Conservation (phyloP, 2,113 vertebrate species). For the Rhea americana region DNA sequence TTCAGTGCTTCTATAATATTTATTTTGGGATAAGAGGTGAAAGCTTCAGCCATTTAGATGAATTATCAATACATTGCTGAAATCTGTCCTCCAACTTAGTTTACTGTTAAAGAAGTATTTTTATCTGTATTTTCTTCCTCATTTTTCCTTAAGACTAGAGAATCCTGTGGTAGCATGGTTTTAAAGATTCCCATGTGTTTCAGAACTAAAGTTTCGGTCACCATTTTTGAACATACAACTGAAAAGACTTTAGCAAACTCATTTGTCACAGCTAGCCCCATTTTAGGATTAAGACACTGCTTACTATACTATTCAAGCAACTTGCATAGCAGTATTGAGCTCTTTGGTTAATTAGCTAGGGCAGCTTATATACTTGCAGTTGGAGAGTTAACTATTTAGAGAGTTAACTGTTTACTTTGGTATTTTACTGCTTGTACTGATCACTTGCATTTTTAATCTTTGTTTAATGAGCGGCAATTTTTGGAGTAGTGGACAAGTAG, state of each 20-base stretch:
- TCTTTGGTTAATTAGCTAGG: neutral
- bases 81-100: neutral
- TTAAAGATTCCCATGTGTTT: neutral
- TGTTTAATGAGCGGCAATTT: neutral
- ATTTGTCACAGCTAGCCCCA: neutral
- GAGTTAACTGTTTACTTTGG: neutral
- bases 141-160: neutral
- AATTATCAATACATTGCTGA: neutral
- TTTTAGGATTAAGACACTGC: neutral
- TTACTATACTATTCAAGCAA: neutral
- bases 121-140: neutral
- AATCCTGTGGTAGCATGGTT: neutral
- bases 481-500: neutral
- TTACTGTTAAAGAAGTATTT: neutral
- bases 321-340: neutral
- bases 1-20: neutral
- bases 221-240: neutral
- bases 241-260: neutral
- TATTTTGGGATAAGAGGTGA: neutral
- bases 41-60: neutral
- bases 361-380: neutral
- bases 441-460: neutral
- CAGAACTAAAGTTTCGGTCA: neutral
- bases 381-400: neutral
- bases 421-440: neutral